Evolutionary conservation across 2,888 invertebrate genomes (phyloP).

Genomic region (Erebia aethiops): DNA sequence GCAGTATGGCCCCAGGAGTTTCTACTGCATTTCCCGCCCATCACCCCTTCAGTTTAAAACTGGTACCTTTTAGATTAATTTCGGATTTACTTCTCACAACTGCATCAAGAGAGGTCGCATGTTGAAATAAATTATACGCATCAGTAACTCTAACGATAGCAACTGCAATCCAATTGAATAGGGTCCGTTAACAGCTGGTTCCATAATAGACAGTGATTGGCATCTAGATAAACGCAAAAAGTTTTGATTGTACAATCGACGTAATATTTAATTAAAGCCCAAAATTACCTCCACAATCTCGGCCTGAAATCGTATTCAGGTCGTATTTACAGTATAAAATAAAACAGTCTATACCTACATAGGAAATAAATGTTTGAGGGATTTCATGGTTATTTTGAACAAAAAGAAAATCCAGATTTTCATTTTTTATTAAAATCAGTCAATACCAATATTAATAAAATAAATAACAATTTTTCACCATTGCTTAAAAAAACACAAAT

Average conservation of each 20-base stretch:
- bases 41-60: no score
- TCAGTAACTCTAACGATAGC: conserved; percentile 16
- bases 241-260: background rate
- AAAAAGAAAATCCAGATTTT: conserved; percentile 7
- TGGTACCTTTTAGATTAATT: no score
- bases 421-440: conserved; percentile 40
- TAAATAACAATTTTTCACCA: conserved; percentile 37
- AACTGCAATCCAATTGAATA: conserved; percentile 1
- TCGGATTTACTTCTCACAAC: background rate
- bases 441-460: conserved; percentile 38
- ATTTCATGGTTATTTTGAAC: background rate
- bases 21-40: no score
- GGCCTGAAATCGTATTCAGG: no score
- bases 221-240: background rate
- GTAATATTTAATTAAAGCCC: background rate
- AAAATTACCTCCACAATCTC: background rate
- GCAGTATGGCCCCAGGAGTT: no score
- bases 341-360: no score
- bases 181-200: conserved; percentile 6
- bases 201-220: background rate
- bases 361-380: no score
- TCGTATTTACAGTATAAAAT: no score
- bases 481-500: conserved; percentile 23
- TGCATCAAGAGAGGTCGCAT: conserved; percentile 13
- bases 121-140: conserved; percentile 20